A percentile compares a stretch with the other conserved stretches of the same genome.
These are phyloP conservation scores for Podarcis muralis DNA, from an alignment of 2,113 vertebrate species.

Conservation along the genomic window DNA sequence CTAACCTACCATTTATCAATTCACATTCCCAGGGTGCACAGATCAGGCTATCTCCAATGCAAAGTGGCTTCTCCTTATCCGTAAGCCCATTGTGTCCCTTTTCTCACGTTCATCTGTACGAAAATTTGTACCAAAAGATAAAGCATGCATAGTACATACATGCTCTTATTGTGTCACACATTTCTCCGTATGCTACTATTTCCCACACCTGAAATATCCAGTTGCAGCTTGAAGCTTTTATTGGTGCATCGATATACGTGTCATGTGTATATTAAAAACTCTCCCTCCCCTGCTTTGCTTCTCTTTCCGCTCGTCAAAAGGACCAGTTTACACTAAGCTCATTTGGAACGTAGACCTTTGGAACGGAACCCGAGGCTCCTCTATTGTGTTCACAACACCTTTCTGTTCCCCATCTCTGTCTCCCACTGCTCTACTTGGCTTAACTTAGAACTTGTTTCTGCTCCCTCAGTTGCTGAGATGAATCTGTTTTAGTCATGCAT, in stretches of 20 bases:
- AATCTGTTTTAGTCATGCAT: not conserved
- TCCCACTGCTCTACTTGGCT: not conserved
- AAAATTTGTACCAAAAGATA: no score
- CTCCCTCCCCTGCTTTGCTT: conserved; percentile 10
- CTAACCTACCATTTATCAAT: no score
- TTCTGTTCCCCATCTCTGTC: not conserved
- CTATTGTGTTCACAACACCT: conserved; percentile 16
- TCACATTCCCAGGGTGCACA: no score
- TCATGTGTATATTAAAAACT: not conserved
- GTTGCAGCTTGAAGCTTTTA: not conserved
- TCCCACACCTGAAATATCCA: rapidly evolving
- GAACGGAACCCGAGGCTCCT: conserved; percentile 1
- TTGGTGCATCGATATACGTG: not conserved
- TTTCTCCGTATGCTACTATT: not conserved
- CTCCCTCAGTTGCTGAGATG: not conserved
- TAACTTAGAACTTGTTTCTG: not conserved
- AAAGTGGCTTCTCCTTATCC: no score
- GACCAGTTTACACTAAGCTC: not conserved
- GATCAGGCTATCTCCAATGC: no score
- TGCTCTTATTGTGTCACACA: not conserved
- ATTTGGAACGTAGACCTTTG: conserved; percentile 21
- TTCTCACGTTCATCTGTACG: no score
- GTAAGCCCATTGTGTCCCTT: no score
- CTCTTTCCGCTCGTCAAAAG: conserved; percentile 16
- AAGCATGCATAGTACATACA: not conserved